Evolutionary conservation across 2,888 invertebrate species (phyloP), one percentile per base, ranked within the genome.

Genomic region (Eilema sororculum): DNA sequence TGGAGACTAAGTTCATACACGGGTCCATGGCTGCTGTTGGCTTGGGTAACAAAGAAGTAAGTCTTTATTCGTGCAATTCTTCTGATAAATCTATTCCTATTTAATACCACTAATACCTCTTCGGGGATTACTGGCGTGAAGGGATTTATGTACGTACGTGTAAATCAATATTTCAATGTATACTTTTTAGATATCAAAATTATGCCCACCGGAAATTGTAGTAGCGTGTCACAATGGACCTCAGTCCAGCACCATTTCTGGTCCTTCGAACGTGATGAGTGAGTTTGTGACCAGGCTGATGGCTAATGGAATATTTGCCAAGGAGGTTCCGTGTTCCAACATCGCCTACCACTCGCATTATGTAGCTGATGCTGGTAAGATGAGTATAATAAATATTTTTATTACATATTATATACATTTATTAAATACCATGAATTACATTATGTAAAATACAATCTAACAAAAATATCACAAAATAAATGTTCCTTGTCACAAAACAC

Each of bases 61-160:
- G 0, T 99, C 99, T 89, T 99, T 98, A 1, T 99, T 99, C 89
- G 98, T 98, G 0, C 97, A 98, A 76, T 96, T 99, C 98, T 0
- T 96, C 97, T 0, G 97, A 98, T 84, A 98, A 99, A 91, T 97
- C 98, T 94, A 97, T 99, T 63, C 89, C 98, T 25, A 96, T 97
- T 6, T 97, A 98, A 0, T 98, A 98, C 90, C 97, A 97, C 84
- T 96, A 98, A 75, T 98, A 98, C 1, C 93, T 96, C 97, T 20
- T 78, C 97, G 24, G 96, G 98, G 76, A 96, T 96, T 1, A 95
- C 96, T 24, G 95, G 97, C 73, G 96, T 97, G 52, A 90, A 89
- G 3, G 98, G 98, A 22, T 97, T 97, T 13, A 99, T 99, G 99
- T 98, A 41, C 41, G 16, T 16, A 3, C 16, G 16, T 41, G 16